Evolutionary conservation across 1,140 invertebrate species (phyloP).

Genomic region (Elymnias hypermnestra): DNA sequence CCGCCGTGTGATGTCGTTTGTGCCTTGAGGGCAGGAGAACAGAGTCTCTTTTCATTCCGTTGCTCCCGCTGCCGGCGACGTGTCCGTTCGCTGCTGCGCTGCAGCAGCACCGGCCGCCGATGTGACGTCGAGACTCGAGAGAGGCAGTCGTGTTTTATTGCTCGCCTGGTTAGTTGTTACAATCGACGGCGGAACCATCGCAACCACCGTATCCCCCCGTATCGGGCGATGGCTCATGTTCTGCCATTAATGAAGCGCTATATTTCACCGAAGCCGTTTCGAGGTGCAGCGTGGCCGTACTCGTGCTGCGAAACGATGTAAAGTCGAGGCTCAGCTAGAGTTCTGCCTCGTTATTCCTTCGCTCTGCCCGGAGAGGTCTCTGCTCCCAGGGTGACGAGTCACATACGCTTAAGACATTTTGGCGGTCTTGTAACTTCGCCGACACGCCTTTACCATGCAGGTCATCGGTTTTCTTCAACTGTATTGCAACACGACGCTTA

Average conservation of each 20-base stretch:
- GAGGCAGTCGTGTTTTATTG: constrained; percentile 33
- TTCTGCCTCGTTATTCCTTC: too few relatives aligned
- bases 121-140: constrained; percentile 27
- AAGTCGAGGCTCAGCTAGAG: constrained; percentile 7
- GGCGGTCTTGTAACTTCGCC: too few relatives aligned
- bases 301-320: constrained; percentile 7
- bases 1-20: neutral
- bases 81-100: constrained; percentile 28
- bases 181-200: constrained; percentile 18
- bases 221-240: neutral
- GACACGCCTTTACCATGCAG: too few relatives aligned
- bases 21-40: too few relatives aligned
- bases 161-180: constrained; percentile 24
- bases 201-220: neutral
- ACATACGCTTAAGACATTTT: too few relatives aligned
- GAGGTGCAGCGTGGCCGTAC: constrained; percentile 5
- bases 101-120: too few relatives aligned
- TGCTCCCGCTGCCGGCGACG: constrained; percentile 3
- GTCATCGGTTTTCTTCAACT: too few relatives aligned
- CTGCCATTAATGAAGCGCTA: neutral
- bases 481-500: too few relatives aligned
- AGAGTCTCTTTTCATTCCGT: too few relatives aligned
- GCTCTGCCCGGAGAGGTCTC: too few relatives aligned
- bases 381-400: too few relatives aligned
- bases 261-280: neutral